Percentiles rank a stretch among this genome's conserved stretches.
Evolutionary conservation across 1,140 invertebrate species (phyloP).

Genomic region (Paralvinella palmiformis): DNA sequence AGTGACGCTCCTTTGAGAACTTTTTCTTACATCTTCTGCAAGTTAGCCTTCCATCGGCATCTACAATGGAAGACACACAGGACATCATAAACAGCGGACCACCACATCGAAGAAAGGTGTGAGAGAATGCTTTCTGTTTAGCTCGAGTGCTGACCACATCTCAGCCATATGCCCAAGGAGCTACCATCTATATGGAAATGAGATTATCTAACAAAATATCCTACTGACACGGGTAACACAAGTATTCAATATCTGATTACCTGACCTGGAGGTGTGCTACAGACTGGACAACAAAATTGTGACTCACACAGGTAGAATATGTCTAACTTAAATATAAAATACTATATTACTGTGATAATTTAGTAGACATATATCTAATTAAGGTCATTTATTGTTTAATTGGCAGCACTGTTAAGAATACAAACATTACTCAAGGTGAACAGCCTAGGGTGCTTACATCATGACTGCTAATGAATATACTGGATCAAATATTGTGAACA

Average conservation of each 20-base stretch:
- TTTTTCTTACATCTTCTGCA: conserved; percentile 39
- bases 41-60: conserved; percentile 35
- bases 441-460: too few relatives aligned
- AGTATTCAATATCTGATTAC: background rate
- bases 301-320: too few relatives aligned
- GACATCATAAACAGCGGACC: background rate
- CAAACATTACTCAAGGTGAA: too few relatives aligned
- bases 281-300: too few relatives aligned
- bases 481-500: background rate
- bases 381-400: too few relatives aligned
- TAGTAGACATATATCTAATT: background rate
- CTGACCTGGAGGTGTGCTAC: too few relatives aligned
- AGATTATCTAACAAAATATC: background rate
- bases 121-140: background rate
- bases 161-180: too few relatives aligned
- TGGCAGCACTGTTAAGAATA: too few relatives aligned
- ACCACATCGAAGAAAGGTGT: background rate
- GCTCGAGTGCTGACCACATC: too few relatives aligned
- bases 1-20: conserved; percentile 42
- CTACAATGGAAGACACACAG: conserved; percentile 23
- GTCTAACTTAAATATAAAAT: too few relatives aligned
- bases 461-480: too few relatives aligned
- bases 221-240: background rate
- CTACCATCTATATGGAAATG: background rate
- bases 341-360: too few relatives aligned